Base-by-base conservation (phyloP, 2,797 vertebrate genomes). In the Anniella stebbinsi region DNA sequence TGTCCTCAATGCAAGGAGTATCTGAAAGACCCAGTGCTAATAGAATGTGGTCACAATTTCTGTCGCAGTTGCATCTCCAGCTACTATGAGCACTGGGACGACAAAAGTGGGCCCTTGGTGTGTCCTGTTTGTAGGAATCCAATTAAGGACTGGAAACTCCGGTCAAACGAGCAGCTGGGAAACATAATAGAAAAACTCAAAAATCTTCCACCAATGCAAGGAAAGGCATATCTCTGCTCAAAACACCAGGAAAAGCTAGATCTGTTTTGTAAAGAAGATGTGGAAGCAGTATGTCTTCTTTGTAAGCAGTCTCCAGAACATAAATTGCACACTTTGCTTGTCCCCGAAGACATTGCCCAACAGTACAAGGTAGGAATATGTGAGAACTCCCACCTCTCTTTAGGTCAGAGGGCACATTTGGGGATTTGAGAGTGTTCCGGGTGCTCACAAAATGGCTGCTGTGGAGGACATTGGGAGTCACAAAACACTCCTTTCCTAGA, bases 151-250 rank as follows among this genome's bases (percentile, higher is more conserved):
- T 85, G 51, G 0, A 81, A 66, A 11, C 88, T 96, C 1, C 84
- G 93, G 4, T 94, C 95, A 28, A 96, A 96, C 89, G 88, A 93
- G 1, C 93, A 96, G 81, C 87, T 97, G 92, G 93, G 93, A 0
- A 75, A 84, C 3, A 54, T 95, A 3, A 91, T 96, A 3, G 80
- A 91, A 7, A 38, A 93, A 0, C 90, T 94, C 6, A 86, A 90
- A 18, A 73, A 86, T 2, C 36, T 95, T 25, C 93, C 86, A 28
- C 4, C n/a, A 1, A 72, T 67, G 2, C 4, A 1, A 0, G 30
- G 0, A 67, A 18, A 85, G 80, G 12, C 1, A 9, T 69, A n/a
- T 66, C 0, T 96, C 93, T 48, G 8, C 0, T 15, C 66, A 2
- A 60, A 96, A 96, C 86, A 84, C 3, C 66, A 87, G 0, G 76